Evolutionary conservation across 2,797 vertebrate species (phyloP).

Genomic region (Notolabrus celidotus): DNA sequence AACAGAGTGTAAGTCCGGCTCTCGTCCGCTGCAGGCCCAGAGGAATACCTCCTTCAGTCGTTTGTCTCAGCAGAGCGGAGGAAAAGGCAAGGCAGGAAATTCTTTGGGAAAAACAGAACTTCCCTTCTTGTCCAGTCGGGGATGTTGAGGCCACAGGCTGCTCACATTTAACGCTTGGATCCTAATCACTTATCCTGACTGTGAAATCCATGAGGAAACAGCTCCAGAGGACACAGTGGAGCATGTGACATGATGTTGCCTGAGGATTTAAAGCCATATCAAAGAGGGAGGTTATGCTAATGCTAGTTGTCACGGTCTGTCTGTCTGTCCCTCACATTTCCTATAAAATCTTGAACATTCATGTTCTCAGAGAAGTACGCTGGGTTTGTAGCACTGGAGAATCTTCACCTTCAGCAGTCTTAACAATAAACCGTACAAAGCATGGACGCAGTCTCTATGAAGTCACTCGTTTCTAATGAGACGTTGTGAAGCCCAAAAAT

Average conservation of each 20-base stretch:
- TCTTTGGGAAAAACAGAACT: constrained; percentile 70
- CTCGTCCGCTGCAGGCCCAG: constrained; percentile 20
- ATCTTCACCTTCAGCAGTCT: too few species aligned
- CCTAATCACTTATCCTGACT: constrained; percentile 1
- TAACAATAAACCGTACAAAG: too few species aligned
- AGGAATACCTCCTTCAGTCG: constrained; percentile 39
- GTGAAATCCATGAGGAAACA: not conserved
- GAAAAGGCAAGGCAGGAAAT: constrained; percentile 85
- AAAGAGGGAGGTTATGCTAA: too few species aligned
- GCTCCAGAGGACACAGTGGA: too few species aligned
- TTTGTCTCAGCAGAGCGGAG: constrained; percentile 63
- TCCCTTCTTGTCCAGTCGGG: constrained; percentile 71
- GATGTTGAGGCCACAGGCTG: constrained; percentile 20
- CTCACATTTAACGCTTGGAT: not conserved
- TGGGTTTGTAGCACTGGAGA: too few species aligned
- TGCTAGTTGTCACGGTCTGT: too few species aligned
- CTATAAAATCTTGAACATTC: too few species aligned
- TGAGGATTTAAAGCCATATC: not conserved
- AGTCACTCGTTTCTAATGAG: too few species aligned
- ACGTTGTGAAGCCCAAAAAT: too few species aligned
- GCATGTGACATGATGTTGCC: not conserved
- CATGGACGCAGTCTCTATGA: too few species aligned
- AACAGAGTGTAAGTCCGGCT: constrained; percentile 23
- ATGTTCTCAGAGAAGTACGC: too few species aligned
- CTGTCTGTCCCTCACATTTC: too few species aligned